Conservation (phyloP, 2,797 vertebrate genomes). For the Mergus octosetaceus region DNA sequence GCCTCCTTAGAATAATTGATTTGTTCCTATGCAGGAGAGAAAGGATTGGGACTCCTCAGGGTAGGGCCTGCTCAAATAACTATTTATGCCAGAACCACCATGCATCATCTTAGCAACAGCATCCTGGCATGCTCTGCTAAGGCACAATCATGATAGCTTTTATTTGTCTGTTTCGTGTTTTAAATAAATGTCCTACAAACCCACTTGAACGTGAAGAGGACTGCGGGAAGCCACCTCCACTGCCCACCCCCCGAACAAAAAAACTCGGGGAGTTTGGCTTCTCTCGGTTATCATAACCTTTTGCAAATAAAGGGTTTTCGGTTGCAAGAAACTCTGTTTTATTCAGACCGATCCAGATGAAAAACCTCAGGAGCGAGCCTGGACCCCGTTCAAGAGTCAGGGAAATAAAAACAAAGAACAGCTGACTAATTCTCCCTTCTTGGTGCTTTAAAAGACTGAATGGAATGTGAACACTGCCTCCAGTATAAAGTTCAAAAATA, state of each 20-base stretch:
- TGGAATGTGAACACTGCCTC: constrained; percentile 66
- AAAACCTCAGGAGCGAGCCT: constrained; percentile 63
- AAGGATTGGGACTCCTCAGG: constrained; percentile 24
- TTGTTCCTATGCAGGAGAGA: constrained; percentile 41
- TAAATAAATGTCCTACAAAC: not conserved
- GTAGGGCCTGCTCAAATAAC: constrained; percentile 36
- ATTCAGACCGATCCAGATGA: constrained; percentile 60
- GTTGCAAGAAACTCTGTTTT: constrained; percentile 43
- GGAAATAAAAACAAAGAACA: constrained; percentile 70
- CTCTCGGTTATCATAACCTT: constrained; percentile 43
- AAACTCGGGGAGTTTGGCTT: not conserved
- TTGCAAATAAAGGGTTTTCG: constrained; percentile 37
- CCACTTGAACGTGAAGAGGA: not conserved
- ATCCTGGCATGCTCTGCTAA: not conserved
- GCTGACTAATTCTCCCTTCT: constrained; percentile 66
- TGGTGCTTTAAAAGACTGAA: constrained; percentile 54
- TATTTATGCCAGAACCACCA: constrained; percentile 21
- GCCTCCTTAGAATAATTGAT: constrained; percentile 57
- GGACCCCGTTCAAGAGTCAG: constrained; percentile 60
- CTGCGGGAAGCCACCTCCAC: not conserved
- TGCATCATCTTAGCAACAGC: constrained; percentile 52
- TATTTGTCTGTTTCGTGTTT: not conserved
- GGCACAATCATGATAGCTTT: constrained; percentile 31
- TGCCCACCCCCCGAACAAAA: not conserved
- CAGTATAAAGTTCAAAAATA: constrained; percentile 70